phyloP scores from a whole-genome alignment of 2,113 vertebrate genomes.

The Lamprologus sp. region DNA sequence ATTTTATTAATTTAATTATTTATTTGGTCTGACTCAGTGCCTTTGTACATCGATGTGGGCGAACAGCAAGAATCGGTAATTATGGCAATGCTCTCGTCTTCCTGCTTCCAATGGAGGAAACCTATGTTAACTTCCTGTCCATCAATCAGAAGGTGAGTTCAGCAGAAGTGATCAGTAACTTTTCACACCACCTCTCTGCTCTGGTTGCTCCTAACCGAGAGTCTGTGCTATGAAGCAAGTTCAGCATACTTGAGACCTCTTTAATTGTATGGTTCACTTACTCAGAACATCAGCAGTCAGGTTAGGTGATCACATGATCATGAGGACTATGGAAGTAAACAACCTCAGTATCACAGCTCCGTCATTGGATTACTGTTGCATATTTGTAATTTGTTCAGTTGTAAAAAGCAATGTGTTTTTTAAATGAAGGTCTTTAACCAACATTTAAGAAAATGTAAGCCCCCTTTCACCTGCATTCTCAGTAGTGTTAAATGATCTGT shows the following conservation, averaged over 20 bases:
- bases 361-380: not conserved
- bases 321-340: not conserved
- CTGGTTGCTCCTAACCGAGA: not conserved
- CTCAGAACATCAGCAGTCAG: not conserved
- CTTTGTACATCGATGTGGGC: constrained; percentile 94
- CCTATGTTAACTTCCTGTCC: constrained; percentile 85
- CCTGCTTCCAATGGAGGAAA: constrained; percentile 92
- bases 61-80: constrained; percentile 88
- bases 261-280: not conserved
- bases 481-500: not conserved
- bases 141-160: constrained; percentile 91
- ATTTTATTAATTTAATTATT: not conserved
- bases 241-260: not conserved
- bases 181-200: not conserved
- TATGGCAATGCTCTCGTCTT: constrained; percentile 86
- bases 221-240: not conserved
- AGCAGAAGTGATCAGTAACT: not conserved
- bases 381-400: not conserved
- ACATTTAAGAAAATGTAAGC: not conserved
- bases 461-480: not conserved
- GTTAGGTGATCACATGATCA: not conserved
- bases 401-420: not conserved
- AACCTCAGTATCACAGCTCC: not conserved
- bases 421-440: not conserved
- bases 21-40: constrained; percentile 66